Base-by-base conservation (phyloP, 2,888 invertebrate species). In the Acleris cristana region DNA sequence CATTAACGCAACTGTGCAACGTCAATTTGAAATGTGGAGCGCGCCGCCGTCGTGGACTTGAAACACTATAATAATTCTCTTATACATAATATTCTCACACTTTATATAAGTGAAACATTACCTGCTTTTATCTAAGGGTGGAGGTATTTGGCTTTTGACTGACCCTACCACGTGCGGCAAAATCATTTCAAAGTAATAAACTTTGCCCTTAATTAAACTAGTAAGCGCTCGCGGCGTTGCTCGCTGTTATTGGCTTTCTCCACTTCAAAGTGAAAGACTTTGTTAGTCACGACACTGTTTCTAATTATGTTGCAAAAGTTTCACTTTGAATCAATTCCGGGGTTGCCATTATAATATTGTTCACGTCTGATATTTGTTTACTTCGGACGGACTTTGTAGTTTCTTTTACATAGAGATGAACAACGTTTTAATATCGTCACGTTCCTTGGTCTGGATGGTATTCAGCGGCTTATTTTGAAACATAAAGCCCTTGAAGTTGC, bases 301-400 rank as follows among this genome's bases (percentile, higher is more conserved):
- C 26, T 53, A 53, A 53, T 53, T 53, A 26, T 23, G 53, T 26
- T 53, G 51, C 51, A 51, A 51, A 51, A 14, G 51, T 51, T 51
- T 51, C 12, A 51, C 51, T 21, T 18, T 51, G 40, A 51, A 51
- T 21, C 21, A 51, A 51, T 19, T 40, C 14, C 21, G 18, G 12
- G 21, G 51, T 51, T 21, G 5, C 18, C 18, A 3, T n/a, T 21
- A 21, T 51, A 51, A 51, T 21, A 4, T 51, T 14, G 19, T 4
- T 51, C 12, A 19, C 19, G 12, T 51, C 19, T n/a, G 8, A 8
- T 48, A 18, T 18, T 48, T n/a, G 48, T 18, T 48, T 48, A 48
- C 18, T 48, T n/a, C 0, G n/a, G 18, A 16, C 8, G 40, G 14
- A 40, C 40, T 40, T 40, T 14, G 3, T 10, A 40, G 4, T 40